These are phyloP conservation scores for Calyptommatus sinebrachiatus DNA, from an alignment of 2,113 vertebrate species.

Conservation along the genomic window DNA sequence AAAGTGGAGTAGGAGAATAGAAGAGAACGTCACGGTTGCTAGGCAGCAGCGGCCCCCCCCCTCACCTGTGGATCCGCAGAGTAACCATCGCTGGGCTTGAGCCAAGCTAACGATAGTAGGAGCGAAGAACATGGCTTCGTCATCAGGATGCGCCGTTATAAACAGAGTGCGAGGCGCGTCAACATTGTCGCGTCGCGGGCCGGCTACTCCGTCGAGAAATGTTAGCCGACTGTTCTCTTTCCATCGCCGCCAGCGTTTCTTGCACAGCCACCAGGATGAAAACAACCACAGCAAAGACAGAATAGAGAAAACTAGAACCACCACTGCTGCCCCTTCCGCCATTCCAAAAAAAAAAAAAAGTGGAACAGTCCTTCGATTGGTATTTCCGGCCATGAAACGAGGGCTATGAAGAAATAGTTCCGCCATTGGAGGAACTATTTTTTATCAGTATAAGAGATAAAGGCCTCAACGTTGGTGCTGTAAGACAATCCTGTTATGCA, in stretches of 20 bases:
- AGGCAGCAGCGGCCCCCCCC: not conserved
- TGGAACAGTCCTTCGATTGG: not conserved
- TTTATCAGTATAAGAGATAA: no score
- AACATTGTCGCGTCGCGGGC: not conserved
- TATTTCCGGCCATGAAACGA: slow-evolving; percentile 36
- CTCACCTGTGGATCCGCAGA: slow-evolving; percentile 93
- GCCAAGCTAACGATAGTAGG: slow-evolving; percentile 81
- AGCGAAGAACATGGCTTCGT: slow-evolving; percentile 96
- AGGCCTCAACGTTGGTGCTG: no score
- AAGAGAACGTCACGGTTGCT: not conserved
- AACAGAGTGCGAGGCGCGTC: slow-evolving; percentile 64
- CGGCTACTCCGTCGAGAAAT: not conserved
- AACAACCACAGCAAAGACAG: not conserved
- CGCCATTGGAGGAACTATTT: not conserved
- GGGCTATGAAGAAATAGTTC: slow-evolving; percentile 41
- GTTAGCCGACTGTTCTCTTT: not conserved
- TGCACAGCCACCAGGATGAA: slow-evolving; percentile 23
- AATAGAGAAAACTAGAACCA: not conserved
- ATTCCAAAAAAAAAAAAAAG: not conserved
- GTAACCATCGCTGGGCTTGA: slow-evolving; percentile 73
- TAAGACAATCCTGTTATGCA: no score
- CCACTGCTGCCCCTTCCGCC: not conserved
- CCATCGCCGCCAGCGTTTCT: not conserved
- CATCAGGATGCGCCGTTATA: slow-evolving; percentile 93
- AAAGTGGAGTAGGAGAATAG: no score